Percentiles rank a stretch among this genome's conserved stretches.
phyloP scores from a whole-genome alignment of 2,113 vertebrate species.

The Coptodon rendalli region DNA sequence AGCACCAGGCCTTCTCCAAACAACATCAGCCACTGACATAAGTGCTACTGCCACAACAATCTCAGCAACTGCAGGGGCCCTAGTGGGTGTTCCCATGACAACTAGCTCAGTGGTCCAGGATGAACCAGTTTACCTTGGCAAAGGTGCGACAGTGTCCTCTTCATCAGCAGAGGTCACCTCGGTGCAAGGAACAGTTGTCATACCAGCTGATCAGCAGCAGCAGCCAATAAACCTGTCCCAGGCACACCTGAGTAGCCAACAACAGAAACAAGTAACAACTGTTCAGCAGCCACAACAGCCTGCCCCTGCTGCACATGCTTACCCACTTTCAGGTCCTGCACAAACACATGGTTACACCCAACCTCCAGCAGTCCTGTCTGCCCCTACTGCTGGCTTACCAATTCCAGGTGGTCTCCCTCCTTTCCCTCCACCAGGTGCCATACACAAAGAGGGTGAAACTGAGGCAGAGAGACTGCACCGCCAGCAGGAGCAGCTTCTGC shows the following conservation, averaged over 20 bases:
- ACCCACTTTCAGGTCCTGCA: conserved; percentile 25
- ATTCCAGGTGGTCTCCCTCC: conserved; percentile 54
- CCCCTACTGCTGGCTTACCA: neutral
- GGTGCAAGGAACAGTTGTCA: conserved; percentile 24
- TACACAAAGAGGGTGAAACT: conserved; percentile 79
- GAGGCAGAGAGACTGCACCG: conserved; percentile 88
- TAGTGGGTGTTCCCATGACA: conserved; percentile 18
- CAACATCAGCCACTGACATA: conserved; percentile 40
- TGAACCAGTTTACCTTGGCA: conserved; percentile 88
- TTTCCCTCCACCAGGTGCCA: conserved; percentile 61
- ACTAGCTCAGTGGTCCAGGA: conserved; percentile 64
- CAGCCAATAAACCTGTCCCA: conserved; percentile 72
- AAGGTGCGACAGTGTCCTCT: conserved; percentile 65
- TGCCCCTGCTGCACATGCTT: conserved; percentile 17
- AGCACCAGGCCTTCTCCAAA: conserved; percentile 68
- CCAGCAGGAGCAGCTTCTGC: conserved; percentile 91
- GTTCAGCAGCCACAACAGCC: conserved; percentile 39
- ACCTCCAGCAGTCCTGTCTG: conserved; percentile 20
- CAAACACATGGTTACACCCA: conserved; percentile 27
- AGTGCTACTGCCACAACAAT: conserved; percentile 7
- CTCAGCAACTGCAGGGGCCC: conserved; percentile 31
- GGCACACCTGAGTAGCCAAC: conserved; percentile 56
- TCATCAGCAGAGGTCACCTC: conserved; percentile 39
- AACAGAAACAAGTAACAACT: conserved; percentile 24
- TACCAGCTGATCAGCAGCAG: conserved; percentile 63